phyloP scores from a whole-genome alignment of 2,888 invertebrate genomes.

The Dioctria linearis region DNA sequence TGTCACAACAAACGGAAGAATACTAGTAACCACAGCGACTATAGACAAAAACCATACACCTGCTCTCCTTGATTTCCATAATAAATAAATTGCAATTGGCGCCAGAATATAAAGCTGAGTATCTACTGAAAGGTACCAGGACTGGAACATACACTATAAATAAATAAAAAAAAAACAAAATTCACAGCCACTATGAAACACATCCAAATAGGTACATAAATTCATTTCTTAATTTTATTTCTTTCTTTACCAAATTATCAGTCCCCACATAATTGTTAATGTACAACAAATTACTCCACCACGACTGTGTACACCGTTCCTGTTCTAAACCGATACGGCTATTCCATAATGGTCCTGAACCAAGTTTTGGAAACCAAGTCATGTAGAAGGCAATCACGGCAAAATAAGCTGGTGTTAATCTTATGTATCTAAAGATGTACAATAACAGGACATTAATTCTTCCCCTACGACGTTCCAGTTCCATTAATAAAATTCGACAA shows the following conservation, averaged over 20 bases:
- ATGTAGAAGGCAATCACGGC: conserved; percentile 82
- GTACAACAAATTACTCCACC: conserved; percentile 84
- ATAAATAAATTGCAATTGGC: conserved; percentile 77
- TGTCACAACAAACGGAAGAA: conserved; percentile 76
- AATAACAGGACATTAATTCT: conserved; percentile 76
- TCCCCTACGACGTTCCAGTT: conserved; percentile 78
- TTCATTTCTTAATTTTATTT: background rate
- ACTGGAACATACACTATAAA: conserved; percentile 73
- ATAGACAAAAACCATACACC: conserved; percentile 74
- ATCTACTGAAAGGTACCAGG: conserved; percentile 75
- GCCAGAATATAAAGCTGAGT: conserved; percentile 79
- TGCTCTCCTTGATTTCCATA: conserved; percentile 77
- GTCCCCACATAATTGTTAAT: conserved; percentile 82
- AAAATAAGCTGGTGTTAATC: conserved; percentile 82
- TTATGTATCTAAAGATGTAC: conserved; percentile 78
- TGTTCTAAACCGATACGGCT: conserved; percentile 74
- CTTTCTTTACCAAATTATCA: conserved; percentile 69
- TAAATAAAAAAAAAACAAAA: conserved; percentile 29
- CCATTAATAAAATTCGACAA: conserved; percentile 77
- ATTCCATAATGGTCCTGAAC: conserved; percentile 84
- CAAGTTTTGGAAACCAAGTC: conserved; percentile 80
- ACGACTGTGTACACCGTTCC: conserved; percentile 76
- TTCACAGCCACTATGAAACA: background rate
- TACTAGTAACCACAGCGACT: conserved; percentile 72
- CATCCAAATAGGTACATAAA: background rate